Conservation (phyloP, 35 echinoderm and acorn worm genomes). For the Amphiura filiformis region DNA sequence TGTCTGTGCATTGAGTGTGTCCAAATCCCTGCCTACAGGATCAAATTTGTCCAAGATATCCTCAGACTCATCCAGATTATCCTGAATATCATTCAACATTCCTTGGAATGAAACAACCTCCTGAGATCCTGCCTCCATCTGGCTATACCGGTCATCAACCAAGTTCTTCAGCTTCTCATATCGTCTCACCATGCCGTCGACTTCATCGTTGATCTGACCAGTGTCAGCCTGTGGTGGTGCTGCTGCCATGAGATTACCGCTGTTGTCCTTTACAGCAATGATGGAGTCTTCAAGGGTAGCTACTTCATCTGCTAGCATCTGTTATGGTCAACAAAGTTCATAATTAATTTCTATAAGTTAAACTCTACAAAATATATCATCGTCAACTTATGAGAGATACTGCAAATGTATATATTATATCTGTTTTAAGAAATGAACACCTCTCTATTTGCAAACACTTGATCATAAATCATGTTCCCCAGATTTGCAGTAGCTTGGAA, state of each 20-base stretch:
- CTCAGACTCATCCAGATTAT: constrained; percentile 55
- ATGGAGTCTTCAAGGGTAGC: constrained; percentile 66
- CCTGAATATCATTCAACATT: constrained; percentile 67
- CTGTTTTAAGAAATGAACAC: no score
- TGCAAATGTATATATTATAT: no score
- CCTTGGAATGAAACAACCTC: constrained; percentile 84
- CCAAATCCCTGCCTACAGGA: constrained; percentile 67
- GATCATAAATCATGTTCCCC: no score
- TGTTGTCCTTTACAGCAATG: constrained; percentile 71
- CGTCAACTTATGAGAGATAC: no score
- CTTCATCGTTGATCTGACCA: constrained; percentile 79
- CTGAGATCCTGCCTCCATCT: constrained; percentile 80
- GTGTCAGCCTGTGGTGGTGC: constrained; percentile 78
- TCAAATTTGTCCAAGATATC: constrained; percentile 73
- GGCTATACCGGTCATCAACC: constrained; percentile 62
- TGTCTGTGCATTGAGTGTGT: constrained; percentile 52
- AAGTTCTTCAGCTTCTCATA: constrained; percentile 77
- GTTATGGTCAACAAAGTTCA: neutral
- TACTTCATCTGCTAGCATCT: constrained; percentile 81
- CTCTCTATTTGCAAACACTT: no score
- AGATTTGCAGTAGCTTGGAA: no score
- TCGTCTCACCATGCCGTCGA: constrained; percentile 72
- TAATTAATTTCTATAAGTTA: neutral
- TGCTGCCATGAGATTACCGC: constrained; percentile 77
- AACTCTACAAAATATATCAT: no score